These are phyloP conservation scores for Lepidurus packardi DNA, from an alignment of 1,140 invertebrate genomes.

Conservation along the genomic window DNA sequence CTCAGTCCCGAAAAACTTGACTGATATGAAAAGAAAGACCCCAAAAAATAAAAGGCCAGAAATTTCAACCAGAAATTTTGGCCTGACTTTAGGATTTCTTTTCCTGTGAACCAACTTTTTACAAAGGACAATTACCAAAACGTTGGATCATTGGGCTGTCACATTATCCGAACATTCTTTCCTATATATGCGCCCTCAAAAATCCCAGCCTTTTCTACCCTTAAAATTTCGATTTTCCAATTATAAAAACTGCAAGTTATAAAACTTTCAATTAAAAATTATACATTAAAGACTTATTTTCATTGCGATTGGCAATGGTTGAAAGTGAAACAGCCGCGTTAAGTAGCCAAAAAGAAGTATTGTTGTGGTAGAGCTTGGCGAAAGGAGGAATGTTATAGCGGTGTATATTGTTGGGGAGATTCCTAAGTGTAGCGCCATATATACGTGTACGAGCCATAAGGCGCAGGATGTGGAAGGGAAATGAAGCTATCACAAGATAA, in stretches of 20 bases:
- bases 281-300: too few relatives aligned
- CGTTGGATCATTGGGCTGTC: constrained; percentile 4
- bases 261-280: too few relatives aligned
- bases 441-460: neutral
- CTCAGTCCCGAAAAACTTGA: neutral
- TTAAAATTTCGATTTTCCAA: too few relatives aligned
- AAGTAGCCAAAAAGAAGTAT: too few relatives aligned
- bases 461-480: constrained; percentile 12
- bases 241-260: too few relatives aligned
- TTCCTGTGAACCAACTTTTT: neutral
- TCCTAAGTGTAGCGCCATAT: neutral
- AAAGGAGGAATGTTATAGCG: neutral
- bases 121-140: constrained; percentile 1
- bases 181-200: neutral
- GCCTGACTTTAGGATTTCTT: neutral
- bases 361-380: neutral
- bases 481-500: constrained; percentile 19
- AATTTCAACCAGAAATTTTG: neutral
- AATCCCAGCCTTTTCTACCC: neutral
- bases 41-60: neutral
- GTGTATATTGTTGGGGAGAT: neutral
- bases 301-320: too few relatives aligned
- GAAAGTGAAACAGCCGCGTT: too few relatives aligned
- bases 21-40: neutral
- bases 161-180: neutral